Conservation (phyloP, 2,113 vertebrate species). For the Corythaixoides concolor region DNA sequence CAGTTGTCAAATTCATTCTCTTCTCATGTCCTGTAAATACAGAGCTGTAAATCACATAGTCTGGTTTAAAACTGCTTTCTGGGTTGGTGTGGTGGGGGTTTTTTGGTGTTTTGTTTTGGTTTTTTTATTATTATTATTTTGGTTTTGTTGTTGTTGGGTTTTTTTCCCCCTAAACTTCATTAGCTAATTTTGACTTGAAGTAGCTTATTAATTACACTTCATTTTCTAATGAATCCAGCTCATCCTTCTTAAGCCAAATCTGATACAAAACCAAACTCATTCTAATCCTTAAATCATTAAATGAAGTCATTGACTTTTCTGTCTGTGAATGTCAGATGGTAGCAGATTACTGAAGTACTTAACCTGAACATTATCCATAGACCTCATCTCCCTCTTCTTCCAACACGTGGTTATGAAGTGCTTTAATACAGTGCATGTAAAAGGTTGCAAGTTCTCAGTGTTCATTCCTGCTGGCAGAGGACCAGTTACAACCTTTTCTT, state of each 20-base stretch:
- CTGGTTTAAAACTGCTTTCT: neutral
- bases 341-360: neutral
- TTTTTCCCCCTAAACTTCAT: neutral
- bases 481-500: neutral
- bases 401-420: neutral
- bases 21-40: neutral
- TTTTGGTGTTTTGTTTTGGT: neutral
- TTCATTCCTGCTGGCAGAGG: neutral
- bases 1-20: neutral
- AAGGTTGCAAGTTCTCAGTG: neutral
- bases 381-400: neutral
- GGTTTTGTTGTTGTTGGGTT: neutral
- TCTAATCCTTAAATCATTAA: conserved; percentile 15
- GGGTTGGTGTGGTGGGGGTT: neutral
- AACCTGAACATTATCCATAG: neutral
- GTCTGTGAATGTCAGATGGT: conserved; percentile 11
- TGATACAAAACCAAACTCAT: neutral
- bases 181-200: conserved; percentile 3
- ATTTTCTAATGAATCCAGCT: conserved; percentile 34
- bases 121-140: no score
- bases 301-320: neutral
- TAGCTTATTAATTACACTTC: neutral
- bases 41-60: neutral
- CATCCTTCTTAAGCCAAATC: neutral
- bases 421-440: neutral